A percentile compares a stretch with the other conserved stretches of the same genome.
These are phyloP conservation scores for Pelecanoides urinatrix DNA, from an alignment of 2,113 vertebrate species.

Conservation along the genomic window DNA sequence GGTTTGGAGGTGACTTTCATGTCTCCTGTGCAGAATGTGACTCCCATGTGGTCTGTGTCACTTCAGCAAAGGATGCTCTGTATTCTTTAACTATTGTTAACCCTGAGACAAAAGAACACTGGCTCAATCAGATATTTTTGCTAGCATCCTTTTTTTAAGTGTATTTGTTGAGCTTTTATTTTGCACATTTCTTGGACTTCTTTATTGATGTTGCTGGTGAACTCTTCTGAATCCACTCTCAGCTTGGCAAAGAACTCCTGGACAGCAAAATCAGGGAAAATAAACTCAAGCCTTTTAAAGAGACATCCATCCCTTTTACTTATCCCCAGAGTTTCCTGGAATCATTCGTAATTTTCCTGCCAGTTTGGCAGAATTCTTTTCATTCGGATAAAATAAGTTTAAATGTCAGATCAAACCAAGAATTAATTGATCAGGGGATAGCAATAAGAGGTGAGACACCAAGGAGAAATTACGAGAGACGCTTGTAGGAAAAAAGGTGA, in stretches of 20 bases:
- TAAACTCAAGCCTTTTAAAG: background rate
- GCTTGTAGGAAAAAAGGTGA: background rate
- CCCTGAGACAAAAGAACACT: fast-evolving
- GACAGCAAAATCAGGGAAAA: slow-evolving; percentile 16
- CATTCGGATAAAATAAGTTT: background rate
- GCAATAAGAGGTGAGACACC: background rate
- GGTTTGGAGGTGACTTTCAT: background rate
- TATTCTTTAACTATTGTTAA: background rate
- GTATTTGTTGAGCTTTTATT: background rate
- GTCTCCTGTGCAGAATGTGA: background rate
- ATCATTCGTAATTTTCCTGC: background rate
- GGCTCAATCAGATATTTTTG: fast-evolving
- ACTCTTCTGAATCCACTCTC: slow-evolving; percentile 2
- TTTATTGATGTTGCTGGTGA: background rate
- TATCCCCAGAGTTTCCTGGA: slow-evolving; percentile 44
- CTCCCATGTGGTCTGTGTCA: background rate
- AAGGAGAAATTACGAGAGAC: background rate
- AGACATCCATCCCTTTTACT: slow-evolving; percentile 4
- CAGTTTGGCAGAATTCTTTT: background rate
- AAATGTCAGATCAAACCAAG: background rate
- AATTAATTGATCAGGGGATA: background rate
- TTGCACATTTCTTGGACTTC: slow-evolving; percentile 23
- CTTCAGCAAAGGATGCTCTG: background rate
- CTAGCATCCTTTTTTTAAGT: background rate
- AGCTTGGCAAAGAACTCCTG: slow-evolving; percentile 2